Percentiles rank a stretch among this genome's conserved stretches.
phyloP scores from a whole-genome alignment of 2,888 invertebrate species.

The Rhogogaster chlorosoma region DNA sequence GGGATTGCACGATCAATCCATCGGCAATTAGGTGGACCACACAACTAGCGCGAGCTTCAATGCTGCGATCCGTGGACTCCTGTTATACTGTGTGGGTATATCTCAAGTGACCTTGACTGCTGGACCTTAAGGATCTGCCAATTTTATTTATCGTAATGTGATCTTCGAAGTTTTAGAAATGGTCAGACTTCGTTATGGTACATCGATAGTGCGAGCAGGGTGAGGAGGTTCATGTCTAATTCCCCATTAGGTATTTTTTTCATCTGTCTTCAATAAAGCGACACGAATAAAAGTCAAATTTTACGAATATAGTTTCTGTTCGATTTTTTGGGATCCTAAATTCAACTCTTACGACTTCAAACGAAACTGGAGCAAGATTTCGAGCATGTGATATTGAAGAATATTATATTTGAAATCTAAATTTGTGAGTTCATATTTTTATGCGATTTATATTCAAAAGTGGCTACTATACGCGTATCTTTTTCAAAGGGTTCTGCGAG shows the following conservation, averaged over 20 bases:
- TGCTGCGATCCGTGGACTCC: slow-evolving; percentile 30
- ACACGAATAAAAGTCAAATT: background rate
- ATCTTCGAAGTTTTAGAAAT: background rate
- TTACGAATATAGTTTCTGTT: background rate
- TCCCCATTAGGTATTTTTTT: background rate
- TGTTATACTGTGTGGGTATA: slow-evolving; percentile 3
- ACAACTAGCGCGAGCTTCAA: slow-evolving; percentile 31
- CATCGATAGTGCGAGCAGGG: background rate
- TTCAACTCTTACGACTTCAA: background rate
- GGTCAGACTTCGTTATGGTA: background rate
- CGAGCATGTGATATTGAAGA: background rate
- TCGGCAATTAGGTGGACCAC: slow-evolving; percentile 45
- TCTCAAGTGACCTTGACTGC: background rate
- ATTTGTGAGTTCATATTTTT: background rate
- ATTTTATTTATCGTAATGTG: slow-evolving; percentile 6
- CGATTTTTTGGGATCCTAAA: background rate
- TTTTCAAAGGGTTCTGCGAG: slow-evolving; percentile 25
- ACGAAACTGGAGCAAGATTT: background rate
- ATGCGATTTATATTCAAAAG: slow-evolving; percentile 24
- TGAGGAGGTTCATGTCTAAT: background rate
- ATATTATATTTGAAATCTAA: slow-evolving; percentile 4
- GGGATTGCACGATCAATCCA: slow-evolving; percentile 39
- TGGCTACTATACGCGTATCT: background rate
- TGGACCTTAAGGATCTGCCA: background rate
- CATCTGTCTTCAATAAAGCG: background rate